These are phyloP conservation scores for Carapus acus DNA, from an alignment of 2,797 vertebrate genomes.

Conservation along the genomic window DNA sequence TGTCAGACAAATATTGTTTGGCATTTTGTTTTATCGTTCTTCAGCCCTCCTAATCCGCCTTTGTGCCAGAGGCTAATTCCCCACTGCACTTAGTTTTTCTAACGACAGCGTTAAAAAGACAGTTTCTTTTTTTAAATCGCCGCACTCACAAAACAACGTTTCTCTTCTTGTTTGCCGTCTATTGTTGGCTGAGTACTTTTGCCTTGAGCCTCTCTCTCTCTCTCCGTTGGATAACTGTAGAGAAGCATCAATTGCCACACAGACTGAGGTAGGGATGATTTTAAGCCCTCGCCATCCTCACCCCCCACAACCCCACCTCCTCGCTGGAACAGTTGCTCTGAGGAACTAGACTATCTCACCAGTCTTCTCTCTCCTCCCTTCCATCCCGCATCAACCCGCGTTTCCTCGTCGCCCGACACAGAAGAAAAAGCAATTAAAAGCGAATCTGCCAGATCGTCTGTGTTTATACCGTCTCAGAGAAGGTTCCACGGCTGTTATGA, in stretches of 20 bases:
- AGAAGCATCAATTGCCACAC: neutral
- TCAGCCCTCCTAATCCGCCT: slow-evolving; percentile 37
- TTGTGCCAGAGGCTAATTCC: slow-evolving; percentile 52
- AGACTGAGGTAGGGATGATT: slow-evolving; percentile 24
- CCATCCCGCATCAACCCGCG: neutral
- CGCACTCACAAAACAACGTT: slow-evolving; percentile 46
- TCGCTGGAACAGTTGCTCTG: slow-evolving; percentile 43
- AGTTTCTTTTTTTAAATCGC: slow-evolving; percentile 43
- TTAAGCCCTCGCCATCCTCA: no score
- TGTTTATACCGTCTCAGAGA: slow-evolving; percentile 41
- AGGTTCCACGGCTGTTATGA: slow-evolving; percentile 44
- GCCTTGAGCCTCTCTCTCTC: slow-evolving; percentile 22
- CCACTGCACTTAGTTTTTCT: slow-evolving; percentile 34
- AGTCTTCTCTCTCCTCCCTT: neutral
- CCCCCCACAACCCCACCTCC: no score
- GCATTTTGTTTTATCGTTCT: slow-evolving; percentile 41
- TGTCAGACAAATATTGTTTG: slow-evolving; percentile 36
- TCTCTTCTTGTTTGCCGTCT: slow-evolving; percentile 36
- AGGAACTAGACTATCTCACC: slow-evolving; percentile 28
- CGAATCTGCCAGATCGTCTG: slow-evolving; percentile 41
- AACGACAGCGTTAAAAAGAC: slow-evolving; percentile 19
- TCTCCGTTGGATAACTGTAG: slow-evolving; percentile 8
- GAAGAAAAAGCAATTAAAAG: slow-evolving; percentile 54
- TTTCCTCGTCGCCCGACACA: slow-evolving; percentile 18
- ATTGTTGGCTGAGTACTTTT: slow-evolving; percentile 41